Percentiles rank a stretch among this genome's conserved stretches.
phyloP scores from a whole-genome alignment of 2,113 vertebrate species.

The Gulo gulo region DNA sequence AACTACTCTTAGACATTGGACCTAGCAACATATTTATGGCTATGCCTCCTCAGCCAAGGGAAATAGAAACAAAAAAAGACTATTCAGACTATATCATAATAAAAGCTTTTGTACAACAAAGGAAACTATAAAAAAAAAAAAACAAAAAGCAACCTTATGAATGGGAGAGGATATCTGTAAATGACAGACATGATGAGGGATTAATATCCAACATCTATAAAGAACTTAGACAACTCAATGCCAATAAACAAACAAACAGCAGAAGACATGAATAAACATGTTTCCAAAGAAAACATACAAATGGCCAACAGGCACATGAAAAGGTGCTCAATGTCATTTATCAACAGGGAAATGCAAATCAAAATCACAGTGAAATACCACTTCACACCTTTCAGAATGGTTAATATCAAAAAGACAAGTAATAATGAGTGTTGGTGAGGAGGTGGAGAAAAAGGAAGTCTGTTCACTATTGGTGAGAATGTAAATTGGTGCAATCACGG shows the following conservation, averaged over 20 bases:
- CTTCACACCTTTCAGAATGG: neutral
- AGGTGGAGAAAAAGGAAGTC: neutral
- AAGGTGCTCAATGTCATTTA: neutral
- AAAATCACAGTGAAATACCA: neutral
- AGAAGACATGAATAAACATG: neutral
- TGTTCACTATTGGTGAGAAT: neutral
- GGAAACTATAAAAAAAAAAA: neutral
- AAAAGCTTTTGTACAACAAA: neutral
- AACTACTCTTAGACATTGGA: neutral
- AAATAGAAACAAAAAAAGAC: neutral
- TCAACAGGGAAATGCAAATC: neutral
- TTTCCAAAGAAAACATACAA: neutral
- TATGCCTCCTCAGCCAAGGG: neutral
- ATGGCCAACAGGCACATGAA: neutral
- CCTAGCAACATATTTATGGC: neutral
- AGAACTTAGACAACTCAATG: neutral
- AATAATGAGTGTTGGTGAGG: neutral
- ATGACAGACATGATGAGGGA: neutral
- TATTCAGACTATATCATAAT: neutral
- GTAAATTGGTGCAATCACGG: neutral
- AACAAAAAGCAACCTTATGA: neutral
- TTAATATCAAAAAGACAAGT: neutral
- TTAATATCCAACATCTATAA: neutral
- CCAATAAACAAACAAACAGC: neutral
- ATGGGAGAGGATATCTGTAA: neutral